Percentiles rank a stretch among this genome's conserved stretches.
phyloP scores from a whole-genome alignment of 2,797 vertebrate species.

The Melopsittacus undulatus region DNA sequence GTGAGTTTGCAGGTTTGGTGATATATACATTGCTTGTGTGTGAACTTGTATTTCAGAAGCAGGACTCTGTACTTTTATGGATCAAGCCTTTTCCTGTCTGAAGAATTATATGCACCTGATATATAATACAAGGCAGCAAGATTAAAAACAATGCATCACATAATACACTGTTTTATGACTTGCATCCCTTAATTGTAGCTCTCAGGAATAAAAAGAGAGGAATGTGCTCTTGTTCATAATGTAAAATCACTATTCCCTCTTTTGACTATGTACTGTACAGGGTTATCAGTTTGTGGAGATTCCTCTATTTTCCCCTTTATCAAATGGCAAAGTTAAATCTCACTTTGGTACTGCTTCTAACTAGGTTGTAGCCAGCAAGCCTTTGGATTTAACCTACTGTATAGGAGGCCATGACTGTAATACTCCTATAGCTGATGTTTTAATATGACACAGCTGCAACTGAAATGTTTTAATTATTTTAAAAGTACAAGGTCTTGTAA shows the following conservation, averaged over 20 bases:
- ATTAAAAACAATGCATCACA: constrained; percentile 80
- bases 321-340: constrained; percentile 7
- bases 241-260: constrained; percentile 39
- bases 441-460: background rate
- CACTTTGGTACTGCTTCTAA: background rate
- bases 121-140: constrained; percentile 70
- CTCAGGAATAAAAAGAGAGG: constrained; percentile 72
- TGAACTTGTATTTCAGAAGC: constrained; percentile 74
- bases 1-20: constrained; percentile 68
- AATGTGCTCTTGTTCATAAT: constrained; percentile 43
- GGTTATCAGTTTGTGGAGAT: constrained; percentile 15
- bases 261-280: constrained; percentile 28
- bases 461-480: constrained; percentile 58
- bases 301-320: background rate
- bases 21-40: constrained; percentile 62
- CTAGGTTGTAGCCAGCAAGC: background rate
- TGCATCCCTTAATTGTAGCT: constrained; percentile 78
- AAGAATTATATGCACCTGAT: constrained; percentile 76
- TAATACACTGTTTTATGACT: constrained; percentile 68
- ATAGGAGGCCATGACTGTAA: background rate
- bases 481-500: constrained; percentile 15
- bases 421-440: background rate
- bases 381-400: background rate
- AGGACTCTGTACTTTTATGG: constrained; percentile 69
- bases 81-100: constrained; percentile 74